These are phyloP conservation scores for Melanotaenia maccullochi DNA, from an alignment of 2,797 vertebrate species.

Conservation along the genomic window DNA sequence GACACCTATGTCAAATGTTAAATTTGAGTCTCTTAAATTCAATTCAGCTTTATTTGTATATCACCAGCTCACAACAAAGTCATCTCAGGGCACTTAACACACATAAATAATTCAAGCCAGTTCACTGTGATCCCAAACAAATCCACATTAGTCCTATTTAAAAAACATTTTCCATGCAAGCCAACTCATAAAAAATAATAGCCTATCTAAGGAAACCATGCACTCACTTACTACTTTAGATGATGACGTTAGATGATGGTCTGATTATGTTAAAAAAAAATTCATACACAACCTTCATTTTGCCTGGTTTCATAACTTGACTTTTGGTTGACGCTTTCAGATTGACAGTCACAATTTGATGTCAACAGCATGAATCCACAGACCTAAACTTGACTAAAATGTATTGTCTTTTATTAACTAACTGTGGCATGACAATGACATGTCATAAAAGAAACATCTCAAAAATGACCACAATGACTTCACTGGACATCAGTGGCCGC, in stretches of 20 bases:
- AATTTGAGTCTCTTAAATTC: too few relatives aligned
- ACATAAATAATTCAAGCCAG: not conserved
- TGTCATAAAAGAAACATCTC: not conserved
- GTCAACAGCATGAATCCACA: not conserved
- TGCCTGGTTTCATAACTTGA: not conserved
- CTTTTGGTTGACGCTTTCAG: not conserved
- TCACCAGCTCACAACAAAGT: too few relatives aligned
- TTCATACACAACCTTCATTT: not conserved
- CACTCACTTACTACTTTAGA: not conserved
- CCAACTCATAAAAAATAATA: not conserved
- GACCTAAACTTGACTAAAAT: not conserved
- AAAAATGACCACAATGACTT: not conserved
- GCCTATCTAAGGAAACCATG: not conserved
- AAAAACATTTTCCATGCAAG: not conserved
- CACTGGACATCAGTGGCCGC: not conserved
- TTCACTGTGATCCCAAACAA: not conserved
- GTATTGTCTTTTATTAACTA: not conserved
- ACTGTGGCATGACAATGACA: not conserved
- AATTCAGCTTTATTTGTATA: too few relatives aligned
- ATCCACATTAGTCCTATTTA: too few relatives aligned
- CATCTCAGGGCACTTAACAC: too few relatives aligned
- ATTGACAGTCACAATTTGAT: not conserved
- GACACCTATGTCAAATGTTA: not conserved
- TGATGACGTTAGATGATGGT: too few relatives aligned
- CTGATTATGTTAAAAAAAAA: too few relatives aligned